Percentiles rank a stretch among this genome's conserved stretches.
Evolutionary conservation across 2,888 invertebrate genomes (phyloP).

Genomic region (Phortica okadai): DNA sequence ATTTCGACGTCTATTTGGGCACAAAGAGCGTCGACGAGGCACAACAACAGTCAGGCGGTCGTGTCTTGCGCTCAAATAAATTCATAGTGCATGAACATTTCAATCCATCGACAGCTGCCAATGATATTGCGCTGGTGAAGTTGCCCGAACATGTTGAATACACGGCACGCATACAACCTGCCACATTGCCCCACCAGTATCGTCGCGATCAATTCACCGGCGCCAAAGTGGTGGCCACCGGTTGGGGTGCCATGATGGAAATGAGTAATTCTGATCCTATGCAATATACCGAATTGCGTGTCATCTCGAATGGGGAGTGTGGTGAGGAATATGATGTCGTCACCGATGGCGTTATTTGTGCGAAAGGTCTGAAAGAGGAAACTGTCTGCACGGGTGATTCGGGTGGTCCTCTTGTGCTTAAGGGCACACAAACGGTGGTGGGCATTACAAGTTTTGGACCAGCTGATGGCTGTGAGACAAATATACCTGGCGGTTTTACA

Average conservation of each 20-base stretch:
- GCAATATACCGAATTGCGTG: constrained; percentile 73
- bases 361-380: constrained; percentile 71
- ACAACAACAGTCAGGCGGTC: constrained; percentile 61
- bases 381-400: constrained; percentile 76
- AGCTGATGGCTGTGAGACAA: constrained; percentile 71
- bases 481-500: constrained; percentile 74
- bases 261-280: constrained; percentile 68
- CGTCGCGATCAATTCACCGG: constrained; percentile 62
- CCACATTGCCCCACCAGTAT: constrained; percentile 60
- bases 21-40: constrained; percentile 69
- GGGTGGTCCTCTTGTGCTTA: constrained; percentile 74
- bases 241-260: constrained; percentile 73
- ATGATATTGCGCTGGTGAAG: constrained; percentile 74
- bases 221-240: constrained; percentile 71
- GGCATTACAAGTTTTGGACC: constrained; percentile 76
- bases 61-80: constrained; percentile 68
- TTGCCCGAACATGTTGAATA: constrained; percentile 66
- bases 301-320: constrained; percentile 73
- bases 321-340: constrained; percentile 71
- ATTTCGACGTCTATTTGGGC: constrained; percentile 74
- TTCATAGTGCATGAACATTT: constrained; percentile 73
- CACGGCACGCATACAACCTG: constrained; percentile 71
- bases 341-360: constrained; percentile 71
- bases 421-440: constrained; percentile 67
- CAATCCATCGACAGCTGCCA: constrained; percentile 68